Conservation (phyloP, 1,140 invertebrate species). For the Galendromus occidentalis region DNA sequence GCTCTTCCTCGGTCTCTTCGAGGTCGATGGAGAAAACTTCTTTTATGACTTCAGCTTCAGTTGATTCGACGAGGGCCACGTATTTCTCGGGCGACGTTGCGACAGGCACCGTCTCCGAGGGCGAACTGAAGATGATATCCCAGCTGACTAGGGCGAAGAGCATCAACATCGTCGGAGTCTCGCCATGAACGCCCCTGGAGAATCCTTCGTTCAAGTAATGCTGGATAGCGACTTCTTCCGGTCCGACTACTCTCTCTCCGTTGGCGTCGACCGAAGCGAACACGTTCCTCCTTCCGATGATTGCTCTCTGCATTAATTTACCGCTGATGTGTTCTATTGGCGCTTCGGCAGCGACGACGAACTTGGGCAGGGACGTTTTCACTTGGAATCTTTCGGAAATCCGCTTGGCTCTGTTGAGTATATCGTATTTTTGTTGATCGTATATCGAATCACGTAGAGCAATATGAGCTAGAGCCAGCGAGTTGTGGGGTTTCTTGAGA, state of each 20-base stretch:
- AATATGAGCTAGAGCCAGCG: not conserved
- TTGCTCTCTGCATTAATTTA: not conserved
- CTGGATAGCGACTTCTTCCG: not conserved
- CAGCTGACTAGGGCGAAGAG: not conserved
- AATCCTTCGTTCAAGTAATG: not conserved
- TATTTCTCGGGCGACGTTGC: not conserved
- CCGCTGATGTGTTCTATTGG: not conserved
- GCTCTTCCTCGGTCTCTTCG: not conserved
- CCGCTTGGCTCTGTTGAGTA: not conserved
- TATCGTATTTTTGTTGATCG: not conserved
- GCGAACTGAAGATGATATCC: not conserved
- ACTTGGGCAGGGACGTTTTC: not conserved
- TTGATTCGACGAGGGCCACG: not conserved
- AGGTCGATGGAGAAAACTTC: not conserved
- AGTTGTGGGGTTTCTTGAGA: not conserved
- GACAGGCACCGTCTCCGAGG: not conserved
- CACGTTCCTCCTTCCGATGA: not conserved
- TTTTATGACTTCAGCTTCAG: not conserved
- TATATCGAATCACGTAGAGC: not conserved
- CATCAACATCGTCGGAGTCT: not conserved
- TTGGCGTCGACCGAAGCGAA: not conserved
- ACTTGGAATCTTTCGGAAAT: not conserved
- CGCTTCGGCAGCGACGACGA: not conserved
- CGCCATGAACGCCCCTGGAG: not conserved
- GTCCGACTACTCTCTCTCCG: not conserved